phyloP scores from a whole-genome alignment of 1,140 invertebrate species.

The Drosophila baimaii region DNA sequence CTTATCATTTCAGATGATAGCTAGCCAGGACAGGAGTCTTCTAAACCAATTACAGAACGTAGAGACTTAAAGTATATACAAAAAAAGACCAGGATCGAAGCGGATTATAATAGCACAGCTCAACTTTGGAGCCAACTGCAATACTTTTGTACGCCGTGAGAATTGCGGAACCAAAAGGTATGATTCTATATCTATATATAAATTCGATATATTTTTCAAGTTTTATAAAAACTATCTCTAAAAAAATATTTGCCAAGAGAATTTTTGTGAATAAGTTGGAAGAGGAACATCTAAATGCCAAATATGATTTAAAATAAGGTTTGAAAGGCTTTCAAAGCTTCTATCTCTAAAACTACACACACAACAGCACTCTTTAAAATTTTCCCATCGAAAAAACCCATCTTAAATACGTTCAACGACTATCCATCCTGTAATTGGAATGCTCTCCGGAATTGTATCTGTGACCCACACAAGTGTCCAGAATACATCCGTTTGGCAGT shows the following conservation, averaged over 20 bases:
- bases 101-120: constrained; percentile 9
- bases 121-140: constrained; percentile 50
- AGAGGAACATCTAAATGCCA: no score
- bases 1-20: constrained; percentile 38
- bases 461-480: constrained; percentile 17
- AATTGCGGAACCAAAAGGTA: constrained; percentile 83
- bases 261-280: no score
- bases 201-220: no score
- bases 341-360: not conserved
- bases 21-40: not conserved
- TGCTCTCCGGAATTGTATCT: constrained; percentile 2
- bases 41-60: constrained; percentile 10
- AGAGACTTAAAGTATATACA: not conserved
- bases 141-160: constrained; percentile 68
- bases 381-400: not conserved
- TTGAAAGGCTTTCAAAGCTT: not conserved
- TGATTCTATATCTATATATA: not conserved
- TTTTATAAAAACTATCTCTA: not conserved
- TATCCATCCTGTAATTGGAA: constrained; percentile 6
- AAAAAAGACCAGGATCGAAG: not conserved
- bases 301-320: no score
- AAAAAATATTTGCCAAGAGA: no score
- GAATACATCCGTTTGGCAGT: constrained; percentile 29
- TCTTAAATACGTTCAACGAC: not conserved
- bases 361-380: no score